Evolutionary conservation across 53 echinoderm and acorn worm species (phyloP).

Genomic region (Zoroaster sp.): DNA sequence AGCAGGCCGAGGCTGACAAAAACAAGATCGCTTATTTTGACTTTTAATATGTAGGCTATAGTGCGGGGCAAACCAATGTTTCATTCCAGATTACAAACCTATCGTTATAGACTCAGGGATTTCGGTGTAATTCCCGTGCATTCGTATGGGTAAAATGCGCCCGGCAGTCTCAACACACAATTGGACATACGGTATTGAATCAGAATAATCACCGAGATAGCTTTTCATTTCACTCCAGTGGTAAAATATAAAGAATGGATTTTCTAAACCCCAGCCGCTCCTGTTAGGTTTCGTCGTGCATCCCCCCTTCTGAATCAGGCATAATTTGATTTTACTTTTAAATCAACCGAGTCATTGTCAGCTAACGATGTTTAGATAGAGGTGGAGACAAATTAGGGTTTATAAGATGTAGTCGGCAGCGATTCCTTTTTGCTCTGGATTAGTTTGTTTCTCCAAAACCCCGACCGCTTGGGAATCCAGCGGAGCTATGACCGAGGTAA

Average conservation of each 20-base stretch:
- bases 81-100: conserved; percentile 25
- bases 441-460: not conserved
- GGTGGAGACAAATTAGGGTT: conserved; percentile 54
- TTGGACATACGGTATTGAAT: not conserved
- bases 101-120: conserved; percentile 7
- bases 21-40: not conserved
- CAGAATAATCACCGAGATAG: conserved; percentile 31
- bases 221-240: conserved; percentile 20
- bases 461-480: conserved; percentile 23
- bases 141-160: not conserved
- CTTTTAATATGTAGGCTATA: too few relatives aligned
- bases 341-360: conserved; percentile 49
- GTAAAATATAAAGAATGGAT: conserved; percentile 34
- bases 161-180: not conserved
- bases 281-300: conserved; percentile 32
- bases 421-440: not conserved
- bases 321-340: conserved; percentile 60
- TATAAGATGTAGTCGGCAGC: conserved; percentile 34
- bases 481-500: not conserved
- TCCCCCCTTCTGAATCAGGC: conserved; percentile 20
- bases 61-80: not conserved
- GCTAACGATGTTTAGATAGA: conserved; percentile 56
- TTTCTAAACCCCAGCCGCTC: not conserved
- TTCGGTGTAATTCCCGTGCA: not conserved
- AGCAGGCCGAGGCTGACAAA: not conserved